Evolutionary conservation across 37 sponge, comb jelly and placozoan genomes (phyloP).

Genomic region (Petrosia ficiformis): DNA sequence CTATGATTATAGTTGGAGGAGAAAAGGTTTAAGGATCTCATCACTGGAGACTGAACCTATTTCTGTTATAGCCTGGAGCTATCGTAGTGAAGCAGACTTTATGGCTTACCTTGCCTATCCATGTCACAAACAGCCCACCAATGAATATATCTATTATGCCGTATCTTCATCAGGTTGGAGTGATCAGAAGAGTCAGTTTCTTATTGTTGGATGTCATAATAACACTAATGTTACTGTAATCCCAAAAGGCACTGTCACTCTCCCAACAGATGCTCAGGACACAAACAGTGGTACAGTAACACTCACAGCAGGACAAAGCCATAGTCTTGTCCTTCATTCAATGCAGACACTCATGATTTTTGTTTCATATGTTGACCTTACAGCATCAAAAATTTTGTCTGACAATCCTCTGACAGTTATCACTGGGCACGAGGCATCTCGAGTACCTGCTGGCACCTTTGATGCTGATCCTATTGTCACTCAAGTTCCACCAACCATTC

Average conservation of each 20-base stretch:
- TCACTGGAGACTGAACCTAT: neutral
- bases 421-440: constrained; percentile 22
- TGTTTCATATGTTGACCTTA: constrained; percentile 10
- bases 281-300: neutral
- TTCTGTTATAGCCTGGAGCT: neutral
- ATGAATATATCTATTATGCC: neutral
- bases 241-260: neutral
- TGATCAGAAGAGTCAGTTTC: constrained; percentile 9
- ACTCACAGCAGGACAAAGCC: neutral
- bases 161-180: neutral
- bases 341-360: constrained; percentile 5
- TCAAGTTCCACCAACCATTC: constrained; percentile 4
- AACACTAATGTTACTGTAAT: neutral
- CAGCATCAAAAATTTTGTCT: constrained; percentile 14
- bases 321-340: neutral
- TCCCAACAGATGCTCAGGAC: neutral
- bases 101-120: neutral
- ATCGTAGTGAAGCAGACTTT: neutral
- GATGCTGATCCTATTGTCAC: constrained; percentile 8
- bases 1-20: neutral
- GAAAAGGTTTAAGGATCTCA: neutral
- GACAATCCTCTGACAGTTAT: constrained; percentile 23
- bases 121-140: neutral
- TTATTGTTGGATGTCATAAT: neutral
- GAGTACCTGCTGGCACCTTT: neutral